Percentiles rank a stretch among this genome's conserved stretches.
Evolutionary conservation across 1,140 invertebrate genomes (phyloP).

Genomic region (Plectrocnemia conspersa): DNA sequence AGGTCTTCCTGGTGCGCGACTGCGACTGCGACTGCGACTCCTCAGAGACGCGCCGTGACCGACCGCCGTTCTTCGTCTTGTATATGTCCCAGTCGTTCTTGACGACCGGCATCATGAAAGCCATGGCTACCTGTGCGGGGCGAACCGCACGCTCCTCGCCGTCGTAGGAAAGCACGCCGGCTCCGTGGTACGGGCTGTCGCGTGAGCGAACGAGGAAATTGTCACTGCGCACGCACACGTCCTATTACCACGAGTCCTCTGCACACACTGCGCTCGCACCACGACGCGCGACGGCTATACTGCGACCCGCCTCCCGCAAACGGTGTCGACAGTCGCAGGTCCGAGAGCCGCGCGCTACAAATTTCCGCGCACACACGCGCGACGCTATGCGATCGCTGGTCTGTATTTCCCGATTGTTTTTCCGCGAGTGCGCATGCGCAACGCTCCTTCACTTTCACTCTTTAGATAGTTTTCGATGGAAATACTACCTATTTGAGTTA

Average conservation of each 20-base stretch:
- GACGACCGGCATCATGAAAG: conserved; percentile 90
- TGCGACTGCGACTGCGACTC: conserved; percentile 59
- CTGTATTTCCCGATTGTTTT: no score
- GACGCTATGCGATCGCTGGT: no score
- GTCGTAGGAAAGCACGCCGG: no score
- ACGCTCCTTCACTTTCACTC: no score
- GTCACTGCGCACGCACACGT: no score
- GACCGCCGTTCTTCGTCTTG: conserved; percentile 74
- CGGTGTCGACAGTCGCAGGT: no score
- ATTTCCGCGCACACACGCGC: no score
- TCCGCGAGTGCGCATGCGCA: no score
- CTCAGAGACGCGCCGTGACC: conserved; percentile 67
- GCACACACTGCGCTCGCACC: not conserved
- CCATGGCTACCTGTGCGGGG: conserved; percentile 56
- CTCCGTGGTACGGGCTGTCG: not conserved
- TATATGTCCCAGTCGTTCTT: conserved; percentile 92
- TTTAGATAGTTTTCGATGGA: no score
- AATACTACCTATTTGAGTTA: no score
- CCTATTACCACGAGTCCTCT: not conserved
- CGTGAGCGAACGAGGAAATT: not conserved
- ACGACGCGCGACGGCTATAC: not conserved
- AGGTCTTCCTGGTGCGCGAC: conserved; percentile 67
- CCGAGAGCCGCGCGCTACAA: no score
- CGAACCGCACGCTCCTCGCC: not conserved
- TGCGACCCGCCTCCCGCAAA: not conserved